These are phyloP conservation scores for Lucilia cuprina DNA, from an alignment of 1,140 invertebrate genomes.

Conservation along the genomic window DNA sequence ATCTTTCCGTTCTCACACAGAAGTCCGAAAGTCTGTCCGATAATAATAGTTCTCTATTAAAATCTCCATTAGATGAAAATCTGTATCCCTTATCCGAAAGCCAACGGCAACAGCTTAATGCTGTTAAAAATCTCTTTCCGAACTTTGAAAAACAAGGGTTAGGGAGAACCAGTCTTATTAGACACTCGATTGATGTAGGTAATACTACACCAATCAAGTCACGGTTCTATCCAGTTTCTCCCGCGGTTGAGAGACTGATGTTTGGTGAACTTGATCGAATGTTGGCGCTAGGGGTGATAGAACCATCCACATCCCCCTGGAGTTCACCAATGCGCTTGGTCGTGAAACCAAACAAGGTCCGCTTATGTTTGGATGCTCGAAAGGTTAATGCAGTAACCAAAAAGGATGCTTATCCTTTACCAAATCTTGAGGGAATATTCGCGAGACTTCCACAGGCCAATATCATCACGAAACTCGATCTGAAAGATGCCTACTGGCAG, in stretches of 20 bases:
- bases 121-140: conserved; percentile 16
- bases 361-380: conserved; percentile 45
- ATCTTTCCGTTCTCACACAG: neutral
- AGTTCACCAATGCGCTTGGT: conserved; percentile 37
- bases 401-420: conserved; percentile 44
- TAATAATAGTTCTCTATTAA: neutral
- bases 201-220: conserved; percentile 29
- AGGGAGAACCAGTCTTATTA: conserved; percentile 24
- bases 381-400: conserved; percentile 46
- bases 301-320: conserved; percentile 37
- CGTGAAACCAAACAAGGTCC: no score
- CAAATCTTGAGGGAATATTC: conserved; percentile 43
- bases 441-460: conserved; percentile 40
- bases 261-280: conserved; percentile 46
- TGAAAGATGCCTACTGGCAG: conserved; percentile 25
- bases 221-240: conserved; percentile 39
- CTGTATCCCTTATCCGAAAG: neutral
- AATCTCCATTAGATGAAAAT: neutral
- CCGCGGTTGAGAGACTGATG: conserved; percentile 44
- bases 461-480: conserved; percentile 48
- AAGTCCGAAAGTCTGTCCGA: neutral
- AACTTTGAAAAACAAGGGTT: conserved; percentile 27
- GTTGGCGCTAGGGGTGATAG: conserved; percentile 43
- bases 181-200: conserved; percentile 29
- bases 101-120: neutral